Conservation (phyloP, 2,888 invertebrate genomes). For the Plagodis dolabraria region DNA sequence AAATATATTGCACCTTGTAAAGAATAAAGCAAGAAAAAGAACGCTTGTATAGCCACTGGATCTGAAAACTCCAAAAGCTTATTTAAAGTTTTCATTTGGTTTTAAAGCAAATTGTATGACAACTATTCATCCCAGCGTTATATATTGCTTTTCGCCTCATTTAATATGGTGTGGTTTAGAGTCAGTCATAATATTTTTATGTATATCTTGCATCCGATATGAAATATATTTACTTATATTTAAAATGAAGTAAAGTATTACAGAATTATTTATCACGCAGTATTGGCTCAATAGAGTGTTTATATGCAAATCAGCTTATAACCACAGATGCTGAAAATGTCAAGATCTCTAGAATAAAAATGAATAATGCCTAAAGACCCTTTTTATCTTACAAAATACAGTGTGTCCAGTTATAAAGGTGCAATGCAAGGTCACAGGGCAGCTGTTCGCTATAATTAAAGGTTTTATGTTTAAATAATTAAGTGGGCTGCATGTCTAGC, state of each 20-base stretch:
- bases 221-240: no score
- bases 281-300: not conserved
- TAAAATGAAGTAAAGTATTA: no score
- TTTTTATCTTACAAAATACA: slow-evolving; percentile 78
- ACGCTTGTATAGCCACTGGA: no score
- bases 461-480: slow-evolving; percentile 83
- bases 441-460: slow-evolving; percentile 81
- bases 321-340: slow-evolving; percentile 55
- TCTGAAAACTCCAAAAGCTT: no score
- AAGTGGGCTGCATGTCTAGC: slow-evolving; percentile 67
- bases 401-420: slow-evolving; percentile 74
- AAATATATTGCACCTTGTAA: slow-evolving; percentile 10
- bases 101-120: no score
- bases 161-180: no score
- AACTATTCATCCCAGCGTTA: no score
- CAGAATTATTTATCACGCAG: not conserved
- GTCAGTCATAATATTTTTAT: no score
- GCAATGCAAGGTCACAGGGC: slow-evolving; percentile 73
- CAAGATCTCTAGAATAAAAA: slow-evolving; percentile 50
- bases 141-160: no score
- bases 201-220: no score
- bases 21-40: not conserved
- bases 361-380: slow-evolving; percentile 63
- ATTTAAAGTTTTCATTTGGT: no score
- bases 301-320: slow-evolving; percentile 58